Evolutionary conservation across 2,888 invertebrate species (phyloP).

Genomic region (Meiosimyza platycephala): DNA sequence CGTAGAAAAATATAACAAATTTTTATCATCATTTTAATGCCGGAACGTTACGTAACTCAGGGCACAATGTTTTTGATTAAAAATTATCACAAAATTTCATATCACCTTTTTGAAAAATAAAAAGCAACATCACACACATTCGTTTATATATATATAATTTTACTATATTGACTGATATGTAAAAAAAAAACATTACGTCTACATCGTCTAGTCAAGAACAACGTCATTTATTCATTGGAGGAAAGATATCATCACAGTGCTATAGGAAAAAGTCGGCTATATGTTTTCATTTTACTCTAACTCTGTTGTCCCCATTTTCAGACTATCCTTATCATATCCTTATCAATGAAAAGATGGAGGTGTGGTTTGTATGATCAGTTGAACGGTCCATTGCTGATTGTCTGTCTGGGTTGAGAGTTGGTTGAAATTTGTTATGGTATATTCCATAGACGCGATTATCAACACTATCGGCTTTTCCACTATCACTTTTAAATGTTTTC

Average conservation of each 20-base stretch:
- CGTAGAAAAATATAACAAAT: too few species aligned
- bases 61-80: constrained; percentile 22
- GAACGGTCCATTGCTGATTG: too few species aligned
- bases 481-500: constrained; percentile 2
- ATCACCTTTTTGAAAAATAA: constrained; percentile 58
- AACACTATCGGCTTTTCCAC: background rate
- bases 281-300: too few species aligned
- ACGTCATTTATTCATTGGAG: constrained; percentile 22
- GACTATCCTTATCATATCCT: constrained; percentile 58
- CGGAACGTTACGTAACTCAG: too few species aligned
- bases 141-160: background rate
- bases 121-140: constrained; percentile 8
- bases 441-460: background rate
- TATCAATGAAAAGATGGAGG: constrained; percentile 45
- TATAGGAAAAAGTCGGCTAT: constrained; percentile 40
- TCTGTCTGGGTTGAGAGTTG: too few species aligned
- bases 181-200: background rate
- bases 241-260: constrained; percentile 48
- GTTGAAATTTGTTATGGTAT: background rate
- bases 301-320: constrained; percentile 49
- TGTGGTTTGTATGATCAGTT: constrained; percentile 41
- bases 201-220: constrained; percentile 9
- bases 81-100: constrained; percentile 49
- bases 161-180: background rate
- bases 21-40: too few species aligned